Evolutionary conservation across 2,113 vertebrate species (phyloP), one percentile per base, ranked within the genome.

Genomic region (Syngnathoides biaculeatus): DNA sequence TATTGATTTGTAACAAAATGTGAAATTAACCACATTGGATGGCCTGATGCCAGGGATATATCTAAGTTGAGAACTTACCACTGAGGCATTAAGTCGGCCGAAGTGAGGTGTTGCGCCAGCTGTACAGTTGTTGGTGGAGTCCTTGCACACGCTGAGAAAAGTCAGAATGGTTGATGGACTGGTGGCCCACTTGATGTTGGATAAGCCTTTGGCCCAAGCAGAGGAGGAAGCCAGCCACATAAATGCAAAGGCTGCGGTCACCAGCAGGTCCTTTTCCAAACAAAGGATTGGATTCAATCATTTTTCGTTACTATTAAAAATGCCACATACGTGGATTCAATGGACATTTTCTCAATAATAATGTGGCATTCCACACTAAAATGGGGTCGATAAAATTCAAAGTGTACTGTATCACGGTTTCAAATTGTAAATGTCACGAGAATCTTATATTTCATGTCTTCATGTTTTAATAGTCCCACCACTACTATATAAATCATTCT

Each of bases 191-290:
- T 95, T 98, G 60, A 98, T 89, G n/a, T 97, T 95, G 0, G 87
- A 87, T 74, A 98, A 86, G 70, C 95, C 97, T 81, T 97, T 96
- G 65, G 93, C 96, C 97, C 96, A 98, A 2, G 95, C 95, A 2
- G 95, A 94, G 3, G 96, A 93, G 0, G 95, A 93, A 60, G 92
- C 92, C 87, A 98, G 78, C 97, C 96, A 99, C 79, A 99, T 81
- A 83, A 99, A 96, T 19, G 95, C 80, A 15, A 99, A 95, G 73
- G 89, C 89, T 2, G 88, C 89, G 0, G 95, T 97, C 85, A 96
- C 43, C 20, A 93, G 83, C 79, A 99, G 93, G 86, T 99, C 97
- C 97, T 98, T 35, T 30, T 47, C 42, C 17, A 62, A 74, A 26
- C 7, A 69, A 7, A 77, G 11, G 55, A 65, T 13, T 53, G 8